Evolutionary conservation across 2,113 vertebrate genomes (phyloP).

Genomic region (Tiliqua scincoides): DNA sequence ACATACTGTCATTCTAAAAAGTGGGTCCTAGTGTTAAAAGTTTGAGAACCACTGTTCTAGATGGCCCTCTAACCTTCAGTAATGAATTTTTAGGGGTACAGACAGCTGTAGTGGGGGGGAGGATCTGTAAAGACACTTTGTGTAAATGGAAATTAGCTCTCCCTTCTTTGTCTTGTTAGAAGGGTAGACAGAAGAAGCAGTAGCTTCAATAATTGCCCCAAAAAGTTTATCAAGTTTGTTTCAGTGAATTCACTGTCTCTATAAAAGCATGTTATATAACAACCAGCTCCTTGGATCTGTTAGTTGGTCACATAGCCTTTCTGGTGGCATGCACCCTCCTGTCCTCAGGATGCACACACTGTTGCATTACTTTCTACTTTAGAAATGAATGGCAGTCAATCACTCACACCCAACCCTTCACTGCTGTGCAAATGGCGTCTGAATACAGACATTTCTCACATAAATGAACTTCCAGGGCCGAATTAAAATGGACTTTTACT

Average conservation of each 20-base stretch:
- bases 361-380: background rate
- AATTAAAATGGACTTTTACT: background rate
- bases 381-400: background rate
- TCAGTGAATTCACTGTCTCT: background rate
- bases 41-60: too few species aligned
- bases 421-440: background rate
- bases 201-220: background rate
- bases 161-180: background rate
- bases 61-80: too few species aligned
- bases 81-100: too few species aligned
- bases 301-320: background rate
- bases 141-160: too few species aligned
- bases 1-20: too few species aligned
- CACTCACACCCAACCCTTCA: too few species aligned
- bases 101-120: too few species aligned
- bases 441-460: too few species aligned
- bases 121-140: too few species aligned
- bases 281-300: background rate
- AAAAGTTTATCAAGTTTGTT: background rate
- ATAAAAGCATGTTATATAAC: background rate
- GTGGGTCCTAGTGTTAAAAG: too few species aligned
- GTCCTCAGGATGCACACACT: background rate
- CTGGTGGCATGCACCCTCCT: background rate
- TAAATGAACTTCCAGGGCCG: background rate
- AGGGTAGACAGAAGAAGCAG: background rate